These are phyloP conservation scores for Gibbula magus DNA, from an alignment of 2,888 invertebrate genomes.

Conservation along the genomic window DNA sequence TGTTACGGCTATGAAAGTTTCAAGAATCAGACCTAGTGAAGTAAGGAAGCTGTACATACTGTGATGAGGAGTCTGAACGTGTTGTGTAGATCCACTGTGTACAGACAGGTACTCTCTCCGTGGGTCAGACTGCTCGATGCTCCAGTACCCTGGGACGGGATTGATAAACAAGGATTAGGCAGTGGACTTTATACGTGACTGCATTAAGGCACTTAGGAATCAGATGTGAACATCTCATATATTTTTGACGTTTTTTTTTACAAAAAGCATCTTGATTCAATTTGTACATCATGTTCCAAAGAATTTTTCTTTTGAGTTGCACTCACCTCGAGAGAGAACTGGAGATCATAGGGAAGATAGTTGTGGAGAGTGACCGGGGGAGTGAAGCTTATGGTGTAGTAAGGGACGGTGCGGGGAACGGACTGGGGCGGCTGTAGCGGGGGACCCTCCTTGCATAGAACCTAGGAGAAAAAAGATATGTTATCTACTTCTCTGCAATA, in stretches of 20 bases:
- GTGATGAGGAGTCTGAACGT: conserved; percentile 74
- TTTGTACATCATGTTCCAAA: too few species aligned
- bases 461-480: conserved; percentile 41
- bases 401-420: conserved; percentile 78
- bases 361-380: conserved; percentile 86
- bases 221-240: too few species aligned
- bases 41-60: conserved; percentile 51
- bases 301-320: neutral
- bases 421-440: conserved; percentile 57
- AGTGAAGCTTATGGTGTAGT: conserved; percentile 83
- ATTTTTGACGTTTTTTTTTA: too few species aligned
- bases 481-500: too few species aligned
- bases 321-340: conserved; percentile 76
- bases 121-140: conserved; percentile 64
- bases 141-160: conserved; percentile 51
- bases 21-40: too few species aligned
- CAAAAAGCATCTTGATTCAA: too few species aligned
- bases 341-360: conserved; percentile 84
- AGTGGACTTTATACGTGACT: too few species aligned
- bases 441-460: conserved; percentile 59
- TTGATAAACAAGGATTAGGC: neutral
- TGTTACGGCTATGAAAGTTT: too few species aligned
- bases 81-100: conserved; percentile 81
- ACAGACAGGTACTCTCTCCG: conserved; percentile 83
- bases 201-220: too few species aligned